Conservation (phyloP, 2,888 invertebrate species). For the Epinotia ramella region DNA sequence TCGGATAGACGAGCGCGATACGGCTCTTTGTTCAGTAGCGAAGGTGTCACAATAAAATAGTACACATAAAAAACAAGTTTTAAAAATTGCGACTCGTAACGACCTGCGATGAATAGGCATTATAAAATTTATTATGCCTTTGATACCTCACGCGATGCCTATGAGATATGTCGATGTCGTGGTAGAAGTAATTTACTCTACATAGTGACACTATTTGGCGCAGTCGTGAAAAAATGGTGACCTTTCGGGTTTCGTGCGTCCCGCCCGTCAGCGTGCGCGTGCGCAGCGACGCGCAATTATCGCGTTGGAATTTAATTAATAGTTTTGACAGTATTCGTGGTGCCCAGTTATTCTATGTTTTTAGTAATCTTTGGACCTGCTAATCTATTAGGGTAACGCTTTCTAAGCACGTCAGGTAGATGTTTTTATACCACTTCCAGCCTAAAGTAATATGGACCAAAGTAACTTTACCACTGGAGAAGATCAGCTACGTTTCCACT, state of each 20-base stretch:
- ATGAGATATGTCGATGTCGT: constrained; percentile 13
- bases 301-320: constrained; percentile 17
- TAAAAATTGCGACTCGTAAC: constrained; percentile 3
- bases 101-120: constrained; percentile 10
- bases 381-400: too few relatives aligned
- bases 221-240: constrained; percentile 27
- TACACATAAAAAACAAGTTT: constrained; percentile 15
- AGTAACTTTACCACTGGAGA: neutral
- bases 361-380: neutral
- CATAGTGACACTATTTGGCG: neutral
- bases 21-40: constrained; percentile 28
- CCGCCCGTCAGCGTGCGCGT: neutral
- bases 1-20: constrained; percentile 30
- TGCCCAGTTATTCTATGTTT: neutral
- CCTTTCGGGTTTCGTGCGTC: constrained; percentile 28
- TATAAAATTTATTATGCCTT: constrained; percentile 9
- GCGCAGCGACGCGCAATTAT: constrained; percentile 24
- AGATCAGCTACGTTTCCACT: neutral
- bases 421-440: too few relatives aligned
- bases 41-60: constrained; percentile 29
- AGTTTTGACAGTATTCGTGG: neutral
- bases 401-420: too few relatives aligned
- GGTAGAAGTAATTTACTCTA: neutral
- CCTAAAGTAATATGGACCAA: neutral
- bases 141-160: constrained; percentile 31